Evolutionary conservation across 2,797 vertebrate genomes (phyloP), one percentile per base, ranked within the genome.

Genomic region (Adrianichthys oophorus): DNA sequence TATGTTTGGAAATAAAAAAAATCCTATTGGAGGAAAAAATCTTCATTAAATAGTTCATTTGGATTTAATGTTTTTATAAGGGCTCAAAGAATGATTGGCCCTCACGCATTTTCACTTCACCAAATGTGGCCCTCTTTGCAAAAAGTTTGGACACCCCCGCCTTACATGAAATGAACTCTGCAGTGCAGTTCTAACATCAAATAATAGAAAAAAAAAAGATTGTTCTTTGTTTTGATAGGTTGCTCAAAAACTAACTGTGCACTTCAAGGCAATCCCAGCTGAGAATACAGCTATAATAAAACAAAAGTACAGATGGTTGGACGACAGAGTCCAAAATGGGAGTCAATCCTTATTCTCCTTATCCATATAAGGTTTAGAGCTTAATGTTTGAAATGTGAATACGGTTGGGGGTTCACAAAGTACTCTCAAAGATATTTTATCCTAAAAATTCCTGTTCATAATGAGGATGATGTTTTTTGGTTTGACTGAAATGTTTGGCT

Each of bases 401-500:
- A 15, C 40, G 15, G 18, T 8, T 37, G 32, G 32, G 51, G 16
- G 19, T 41, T 26, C 18, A 14, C 18, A 49, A 41, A 41, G 40
- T 4, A 18, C n/a, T 32, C 29, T 32, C 10, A 32, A 32, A 32
- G 17, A 18, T 18, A 24, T 52, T 26, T 23, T 4, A 37, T 32
- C 23, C 23, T 32, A 32, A 32, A 16, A 3, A 48, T n/a, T 52
- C 51, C 41, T 66, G 37, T 15, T 40, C 1, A 52, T 24, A 40
- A 21, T 61, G 52, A 62, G 41, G 16, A 15, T 23, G 32, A 29
- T 70, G 74, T 69, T 66, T 72, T 70, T 60, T 32, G 41, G 10
- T 37, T 52, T 65, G 70, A 59, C 56, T 76, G 59, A 81, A 80
- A 75, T 70, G 50, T 82, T 78, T 65, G 59, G 32, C 62, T 68